Percentiles rank a stretch among this genome's conserved stretches.
Conservation (phyloP, 2,113 vertebrate genomes). For the Xiphorhynchus elegans region DNA sequence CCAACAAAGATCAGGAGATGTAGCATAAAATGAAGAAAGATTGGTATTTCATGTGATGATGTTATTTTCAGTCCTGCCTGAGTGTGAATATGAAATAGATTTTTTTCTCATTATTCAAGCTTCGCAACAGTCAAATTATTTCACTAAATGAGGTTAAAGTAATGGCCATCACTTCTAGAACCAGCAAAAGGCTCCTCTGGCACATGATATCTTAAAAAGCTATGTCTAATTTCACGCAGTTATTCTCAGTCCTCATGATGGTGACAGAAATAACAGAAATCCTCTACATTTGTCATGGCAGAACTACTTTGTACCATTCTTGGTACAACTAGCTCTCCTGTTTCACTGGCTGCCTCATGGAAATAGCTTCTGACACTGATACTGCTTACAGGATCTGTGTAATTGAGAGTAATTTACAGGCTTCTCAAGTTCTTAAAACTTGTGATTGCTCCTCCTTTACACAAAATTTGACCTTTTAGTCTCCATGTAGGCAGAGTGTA, state of each 20-base stretch:
- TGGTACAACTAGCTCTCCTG: not conserved
- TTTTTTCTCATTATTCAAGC: not conserved
- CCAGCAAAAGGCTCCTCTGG: not conserved
- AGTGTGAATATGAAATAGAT: not conserved
- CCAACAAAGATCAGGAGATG: not conserved
- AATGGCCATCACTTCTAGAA: not conserved
- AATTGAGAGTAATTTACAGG: slow-evolving; percentile 60
- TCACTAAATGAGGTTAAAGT: not conserved
- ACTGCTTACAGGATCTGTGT: not conserved
- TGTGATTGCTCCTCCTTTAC: not conserved
- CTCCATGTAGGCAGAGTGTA: not conserved
- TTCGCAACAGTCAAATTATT: not conserved
- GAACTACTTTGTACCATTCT: not conserved
- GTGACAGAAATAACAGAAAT: slow-evolving; percentile 29
- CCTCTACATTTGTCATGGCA: not conserved
- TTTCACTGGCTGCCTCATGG: slow-evolving; percentile 14
- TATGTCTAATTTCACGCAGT: not conserved
- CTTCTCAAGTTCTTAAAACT: slow-evolving; percentile 29
- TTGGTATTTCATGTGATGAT: not conserved
- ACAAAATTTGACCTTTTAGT: not conserved
- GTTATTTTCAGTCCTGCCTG: not conserved
- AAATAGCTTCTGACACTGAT: slow-evolving; percentile 23
- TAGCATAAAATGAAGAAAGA: not conserved
- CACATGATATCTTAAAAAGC: slow-evolving; percentile 15
- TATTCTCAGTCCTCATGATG: not conserved